Percentiles rank a stretch among this genome's conserved stretches.
These are phyloP conservation scores for Sebastes trivittatus DNA, from an alignment of 2,797 vertebrate species.

Conservation along the genomic window DNA sequence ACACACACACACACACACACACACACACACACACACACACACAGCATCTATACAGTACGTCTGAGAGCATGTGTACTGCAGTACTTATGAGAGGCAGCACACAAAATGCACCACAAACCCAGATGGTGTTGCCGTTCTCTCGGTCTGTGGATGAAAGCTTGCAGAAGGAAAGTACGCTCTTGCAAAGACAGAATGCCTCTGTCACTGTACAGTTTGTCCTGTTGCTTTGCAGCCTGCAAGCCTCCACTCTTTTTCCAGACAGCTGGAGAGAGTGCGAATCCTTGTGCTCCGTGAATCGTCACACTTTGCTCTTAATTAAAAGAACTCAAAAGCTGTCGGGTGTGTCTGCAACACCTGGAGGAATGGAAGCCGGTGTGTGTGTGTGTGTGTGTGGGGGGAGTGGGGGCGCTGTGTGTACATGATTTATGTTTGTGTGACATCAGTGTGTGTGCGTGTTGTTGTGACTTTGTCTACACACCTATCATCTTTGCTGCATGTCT, in stretches of 20 bases:
- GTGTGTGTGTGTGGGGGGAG: not conserved
- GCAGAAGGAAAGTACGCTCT: slow-evolving; percentile 17
- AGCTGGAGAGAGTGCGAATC: slow-evolving; percentile 32
- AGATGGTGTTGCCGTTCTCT: slow-evolving; percentile 28
- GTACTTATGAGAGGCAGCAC: not conserved
- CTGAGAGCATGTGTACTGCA: slow-evolving; percentile 6
- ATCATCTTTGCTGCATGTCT: not conserved
- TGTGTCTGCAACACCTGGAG: slow-evolving; percentile 76
- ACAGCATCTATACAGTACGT: not conserved
- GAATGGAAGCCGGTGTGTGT: slow-evolving; percentile 25
- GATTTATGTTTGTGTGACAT: not conserved
- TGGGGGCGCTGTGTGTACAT: not conserved
- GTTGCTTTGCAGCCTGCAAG: slow-evolving; percentile 24
- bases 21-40: not conserved
- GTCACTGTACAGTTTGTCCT: slow-evolving; percentile 40
- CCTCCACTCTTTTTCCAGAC: slow-evolving; percentile 16
- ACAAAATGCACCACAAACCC: slow-evolving; percentile 18
- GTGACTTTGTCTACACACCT: not conserved
- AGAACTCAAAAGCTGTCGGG: slow-evolving; percentile 61
- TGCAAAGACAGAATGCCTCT: slow-evolving; percentile 21
- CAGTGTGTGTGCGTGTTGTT: not conserved
- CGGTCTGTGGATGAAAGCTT: slow-evolving; percentile 19
- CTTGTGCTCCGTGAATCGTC: slow-evolving; percentile 20
- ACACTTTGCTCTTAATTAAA: slow-evolving; percentile 72
- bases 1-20: no score